These are phyloP conservation scores for Apistogramma diplotaenia DNA, from an alignment of 2,113 vertebrate genomes.

Conservation along the genomic window DNA sequence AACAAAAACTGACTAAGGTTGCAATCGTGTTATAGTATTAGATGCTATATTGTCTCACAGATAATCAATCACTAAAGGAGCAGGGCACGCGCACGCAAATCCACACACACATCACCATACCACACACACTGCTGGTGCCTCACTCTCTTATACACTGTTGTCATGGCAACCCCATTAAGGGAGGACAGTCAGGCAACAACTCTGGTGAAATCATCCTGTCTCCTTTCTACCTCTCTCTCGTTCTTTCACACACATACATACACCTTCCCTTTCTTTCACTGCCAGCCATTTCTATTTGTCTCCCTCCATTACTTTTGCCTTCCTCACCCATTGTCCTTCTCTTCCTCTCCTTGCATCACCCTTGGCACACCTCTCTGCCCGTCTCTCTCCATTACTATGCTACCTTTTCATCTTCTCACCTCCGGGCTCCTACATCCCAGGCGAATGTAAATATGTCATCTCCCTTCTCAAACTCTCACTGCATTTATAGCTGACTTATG, in stretches of 20 bases:
- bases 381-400: conserved; percentile 52
- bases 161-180: conserved; percentile 82
- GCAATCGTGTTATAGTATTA: conserved; percentile 18
- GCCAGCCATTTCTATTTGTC: conserved; percentile 67
- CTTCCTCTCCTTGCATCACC: conserved; percentile 63
- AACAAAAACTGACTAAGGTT: conserved; percentile 30
- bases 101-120: conserved; percentile 34
- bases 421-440: conserved; percentile 38
- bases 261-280: conserved; percentile 48
- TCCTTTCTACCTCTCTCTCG: conserved; percentile 48
- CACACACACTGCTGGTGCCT: conserved; percentile 59
- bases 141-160: conserved; percentile 76
- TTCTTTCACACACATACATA: conserved; percentile 26
- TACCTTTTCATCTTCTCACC: conserved; percentile 58
- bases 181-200: conserved; percentile 76
- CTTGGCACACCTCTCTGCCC: conserved; percentile 50
- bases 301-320: conserved; percentile 67
- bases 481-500: conserved; percentile 51
- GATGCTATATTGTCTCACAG: conserved; percentile 31
- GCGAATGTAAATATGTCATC: conserved; percentile 63
- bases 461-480: conserved; percentile 24
- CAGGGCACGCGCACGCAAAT: conserved; percentile 14
- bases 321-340: conserved; percentile 63
- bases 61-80: conserved; percentile 59
- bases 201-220: conserved; percentile 72